Evolutionary conservation across 1,140 invertebrate genomes (phyloP).

Genomic region (Tetramorium parvispinum): DNA sequence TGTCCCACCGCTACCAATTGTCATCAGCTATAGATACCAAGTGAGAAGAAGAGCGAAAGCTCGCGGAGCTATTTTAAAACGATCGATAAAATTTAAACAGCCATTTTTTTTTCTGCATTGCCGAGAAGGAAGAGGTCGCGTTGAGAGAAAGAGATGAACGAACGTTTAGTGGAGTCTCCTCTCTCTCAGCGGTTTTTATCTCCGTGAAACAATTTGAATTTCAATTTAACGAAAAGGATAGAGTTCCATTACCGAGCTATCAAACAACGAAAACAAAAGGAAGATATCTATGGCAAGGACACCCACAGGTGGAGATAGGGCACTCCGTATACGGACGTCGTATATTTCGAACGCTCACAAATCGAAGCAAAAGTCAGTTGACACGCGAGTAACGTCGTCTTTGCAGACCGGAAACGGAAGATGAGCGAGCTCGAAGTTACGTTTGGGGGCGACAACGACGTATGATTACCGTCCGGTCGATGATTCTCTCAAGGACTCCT

Average conservation of each 20-base stretch:
- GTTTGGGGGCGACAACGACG: conserved; percentile 6
- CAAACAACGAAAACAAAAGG: neutral
- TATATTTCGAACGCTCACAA: conserved; percentile 54
- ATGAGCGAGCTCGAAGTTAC: conserved; percentile 57
- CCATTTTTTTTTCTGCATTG: neutral
- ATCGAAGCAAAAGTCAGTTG: conserved; percentile 55
- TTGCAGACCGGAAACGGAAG: conserved; percentile 60
- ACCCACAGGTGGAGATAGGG: neutral
- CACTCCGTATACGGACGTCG: conserved; percentile 36
- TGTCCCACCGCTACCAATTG: conserved; percentile 6
- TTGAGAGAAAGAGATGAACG: neutral
- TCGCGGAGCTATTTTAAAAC: neutral
- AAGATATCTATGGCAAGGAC: neutral
- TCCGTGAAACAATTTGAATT: neutral
- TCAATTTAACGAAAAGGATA: neutral
- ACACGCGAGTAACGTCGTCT: conserved; percentile 61
- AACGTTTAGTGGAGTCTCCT: neutral
- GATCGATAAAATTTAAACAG: neutral
- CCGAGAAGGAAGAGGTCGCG: neutral
- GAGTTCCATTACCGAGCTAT: neutral
- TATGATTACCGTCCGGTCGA: conserved; percentile 31
- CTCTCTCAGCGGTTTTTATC: neutral
- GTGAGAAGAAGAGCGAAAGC: neutral
- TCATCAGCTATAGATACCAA: neutral
- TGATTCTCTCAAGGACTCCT: conserved; percentile 43